Base-by-base conservation (phyloP, 2,888 invertebrate genomes). In the Oithona nana region DNA sequence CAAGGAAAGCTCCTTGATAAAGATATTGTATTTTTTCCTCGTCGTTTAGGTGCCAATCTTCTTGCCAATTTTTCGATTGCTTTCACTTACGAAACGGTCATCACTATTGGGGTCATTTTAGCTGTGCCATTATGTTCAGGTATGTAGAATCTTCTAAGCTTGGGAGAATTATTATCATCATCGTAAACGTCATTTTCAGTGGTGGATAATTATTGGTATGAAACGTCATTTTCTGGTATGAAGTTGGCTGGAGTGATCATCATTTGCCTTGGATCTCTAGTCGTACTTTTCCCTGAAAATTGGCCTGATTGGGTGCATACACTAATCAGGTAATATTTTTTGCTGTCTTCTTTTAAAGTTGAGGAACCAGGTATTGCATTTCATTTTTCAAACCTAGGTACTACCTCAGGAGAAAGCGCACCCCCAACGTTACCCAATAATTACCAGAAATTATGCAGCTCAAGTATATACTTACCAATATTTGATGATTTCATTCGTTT, bases 271-370 rank as follows among this genome's bases (percentile, higher is more conserved):
- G 92, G 93, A 61, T 90, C 93, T 76, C 84, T 89, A 73, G 79
- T 93, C 62, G 92, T 93, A 65, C 86, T 93, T 83, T 86, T 93
- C 69, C 93, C 93, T 0, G 88, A 89, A 74, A 90, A 93, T 76
- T 93, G 93, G 93, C 90, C 92, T 0, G 88, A 90, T 72, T 92
- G 90, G 74, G 87, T 92, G 73, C 89, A 88, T 70, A 80, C 88
- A 68, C 78, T 90, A 65, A 78, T 92, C 69, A 83, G 89, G 88
- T 89, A 66, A 52, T 57, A 60, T 2, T n/a, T 22, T 28, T 22
- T n/a, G n/a, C n/a, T n/a, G n/a, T n/a, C n/a, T 48, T 39, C 28
- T n/a, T 13, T 13, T 28, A 57, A 54, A 3, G 2, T 24, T 20
- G 13, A 13, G 29, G 28, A 57, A n/a, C 20, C 57, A 28, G 51